phyloP scores from a whole-genome alignment of 2,113 vertebrate genomes.

The Ibidorhyncha struthersii region DNA sequence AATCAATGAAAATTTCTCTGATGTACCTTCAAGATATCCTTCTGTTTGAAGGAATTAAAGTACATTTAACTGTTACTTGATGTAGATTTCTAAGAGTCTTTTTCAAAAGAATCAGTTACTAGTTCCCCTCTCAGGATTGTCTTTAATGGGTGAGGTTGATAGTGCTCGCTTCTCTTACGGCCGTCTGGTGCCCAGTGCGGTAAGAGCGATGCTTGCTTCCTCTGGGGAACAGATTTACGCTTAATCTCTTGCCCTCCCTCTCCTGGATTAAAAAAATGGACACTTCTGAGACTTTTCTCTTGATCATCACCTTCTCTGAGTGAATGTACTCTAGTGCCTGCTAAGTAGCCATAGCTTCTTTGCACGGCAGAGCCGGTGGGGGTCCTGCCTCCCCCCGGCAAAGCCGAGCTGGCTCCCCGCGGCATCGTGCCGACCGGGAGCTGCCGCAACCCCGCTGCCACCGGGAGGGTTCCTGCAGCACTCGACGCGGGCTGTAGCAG shows the following conservation, averaged over 20 bases:
- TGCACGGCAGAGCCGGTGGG: background rate
- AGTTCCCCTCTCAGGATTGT: accelerated
- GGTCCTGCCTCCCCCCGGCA: too few species aligned
- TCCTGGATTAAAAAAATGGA: background rate
- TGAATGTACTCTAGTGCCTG: background rate
- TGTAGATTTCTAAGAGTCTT: slow-evolving; percentile 55
- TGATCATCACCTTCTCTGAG: background rate
- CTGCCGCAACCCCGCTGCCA: background rate
- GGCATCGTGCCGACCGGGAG: background rate
- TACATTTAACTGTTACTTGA: slow-evolving; percentile 41
- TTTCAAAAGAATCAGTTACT: background rate
- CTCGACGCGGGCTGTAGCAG: background rate
- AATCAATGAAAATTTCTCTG: slow-evolving; percentile 47
- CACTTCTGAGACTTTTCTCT: background rate
- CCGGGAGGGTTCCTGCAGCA: background rate
- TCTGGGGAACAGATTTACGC: background rate
- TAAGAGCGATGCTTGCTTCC: background rate
- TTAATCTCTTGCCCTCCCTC: background rate
- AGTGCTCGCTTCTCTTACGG: background rate
- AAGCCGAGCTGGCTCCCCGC: too few species aligned
- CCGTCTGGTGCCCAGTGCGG: background rate
- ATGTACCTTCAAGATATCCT: slow-evolving; percentile 55
- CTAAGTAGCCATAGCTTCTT: background rate
- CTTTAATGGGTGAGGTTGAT: background rate
- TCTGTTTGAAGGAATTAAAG: slow-evolving; percentile 67